Base-by-base conservation (phyloP, 1,140 invertebrate genomes). In the Psix sp. region DNA sequence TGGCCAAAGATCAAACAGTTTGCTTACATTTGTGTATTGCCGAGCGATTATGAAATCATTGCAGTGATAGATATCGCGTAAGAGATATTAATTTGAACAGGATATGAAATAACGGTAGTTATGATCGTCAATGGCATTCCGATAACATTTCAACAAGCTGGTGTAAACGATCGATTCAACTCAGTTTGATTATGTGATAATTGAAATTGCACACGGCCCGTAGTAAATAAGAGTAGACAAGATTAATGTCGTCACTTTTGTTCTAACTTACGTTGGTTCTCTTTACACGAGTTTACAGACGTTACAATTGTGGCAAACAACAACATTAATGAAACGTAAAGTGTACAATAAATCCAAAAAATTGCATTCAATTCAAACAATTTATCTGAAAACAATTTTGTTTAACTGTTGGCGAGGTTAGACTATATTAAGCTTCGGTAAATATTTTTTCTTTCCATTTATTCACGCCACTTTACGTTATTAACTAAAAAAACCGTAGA, bases 141-240 rank as follows among this genome's bases (percentile, higher is more conserved):
- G 48, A 63, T 72, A 36, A n/a, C 18, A 45, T 57, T 26, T 10
- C 9, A 54, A 71, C 66, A n/a, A 66, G 57, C 59, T 60, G 35
- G 52, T 39, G 59, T 52, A 67, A 78, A 65, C 60, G 74, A 77
- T 76, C 73, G 75, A 79, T 80, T 80, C 56, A 54, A 73, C 62
- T 56, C 29, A 51, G 68, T 70, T 66, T 74, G 74, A 79, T 81
- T 74, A 66, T 35, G 38, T 67, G 71, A 73, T 80, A 77, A 80
- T 80, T 77, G 73, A 78, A 78, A 60, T 60, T 60, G 46, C 24
- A 3, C 31, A 43, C 36, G 18, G 40, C 15, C 16, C 20, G 11
- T 17, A 26, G 31, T 35, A 35, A 48, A 59, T 59, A 29, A 42
- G 39, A 52, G 65, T 29, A n/a, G 15, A 40, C 35, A 42, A 48